phyloP scores from a whole-genome alignment of 2,797 vertebrate species.

The Catamblyrhynchus diadema region DNA sequence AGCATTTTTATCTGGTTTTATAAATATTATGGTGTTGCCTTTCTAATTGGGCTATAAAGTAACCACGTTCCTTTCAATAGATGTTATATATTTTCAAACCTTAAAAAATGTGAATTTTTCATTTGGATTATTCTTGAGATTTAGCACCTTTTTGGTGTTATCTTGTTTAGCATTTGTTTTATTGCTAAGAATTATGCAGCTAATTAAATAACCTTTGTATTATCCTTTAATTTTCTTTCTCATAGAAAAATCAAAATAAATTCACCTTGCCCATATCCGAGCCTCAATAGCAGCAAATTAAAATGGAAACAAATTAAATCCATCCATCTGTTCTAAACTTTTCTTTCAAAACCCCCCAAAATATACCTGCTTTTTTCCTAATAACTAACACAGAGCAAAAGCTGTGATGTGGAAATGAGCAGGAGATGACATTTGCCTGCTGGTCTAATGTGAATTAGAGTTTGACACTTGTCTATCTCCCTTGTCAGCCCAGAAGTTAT shows the following conservation, averaged over 20 bases:
- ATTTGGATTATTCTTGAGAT: not conserved
- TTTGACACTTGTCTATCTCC: conserved; percentile 57
- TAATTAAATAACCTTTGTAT: conserved; percentile 5
- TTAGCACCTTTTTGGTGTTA: not conserved
- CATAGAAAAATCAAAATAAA: not conserved
- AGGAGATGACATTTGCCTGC: conserved; percentile 19
- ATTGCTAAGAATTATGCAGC: not conserved
- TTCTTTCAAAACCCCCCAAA: not conserved
- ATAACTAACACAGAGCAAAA: not conserved
- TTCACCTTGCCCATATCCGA: not conserved
- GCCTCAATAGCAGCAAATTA: not conserved
- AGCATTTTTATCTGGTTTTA: not conserved
- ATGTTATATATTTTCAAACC: not conserved
- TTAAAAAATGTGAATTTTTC: not conserved
- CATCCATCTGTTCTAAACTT: conserved; percentile 18
- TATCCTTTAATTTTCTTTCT: not conserved
- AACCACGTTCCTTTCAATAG: not conserved
- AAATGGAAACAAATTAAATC: not conserved
- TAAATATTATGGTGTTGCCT: not conserved
- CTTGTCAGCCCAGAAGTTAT: conserved; percentile 24
- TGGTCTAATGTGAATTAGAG: not conserved
- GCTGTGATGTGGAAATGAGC: conserved; percentile 32
- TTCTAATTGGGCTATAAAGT: not conserved
- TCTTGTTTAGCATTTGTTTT: not conserved
- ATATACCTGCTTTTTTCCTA: not conserved